Evolutionary conservation across 2,888 invertebrate genomes (phyloP).

Genomic region (Drosophila kanekoi): DNA sequence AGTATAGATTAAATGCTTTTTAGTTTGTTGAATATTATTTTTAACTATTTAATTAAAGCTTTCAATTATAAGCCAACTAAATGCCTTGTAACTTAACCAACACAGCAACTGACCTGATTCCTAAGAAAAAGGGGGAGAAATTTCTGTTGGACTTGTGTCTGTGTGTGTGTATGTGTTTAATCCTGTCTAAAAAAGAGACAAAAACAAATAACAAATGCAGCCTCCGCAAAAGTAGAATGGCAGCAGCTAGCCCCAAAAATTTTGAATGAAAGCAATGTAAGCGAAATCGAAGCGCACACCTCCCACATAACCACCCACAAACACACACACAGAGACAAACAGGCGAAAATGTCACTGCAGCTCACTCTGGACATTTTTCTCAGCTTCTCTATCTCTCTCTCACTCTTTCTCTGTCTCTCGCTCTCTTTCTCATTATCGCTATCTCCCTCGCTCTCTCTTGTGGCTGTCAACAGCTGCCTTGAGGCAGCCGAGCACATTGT

Average conservation of each 20-base stretch:
- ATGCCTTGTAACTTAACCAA: conserved; percentile 4
- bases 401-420: neutral
- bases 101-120: conserved; percentile 61
- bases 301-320: neutral
- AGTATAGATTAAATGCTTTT: neutral
- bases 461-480: conserved; percentile 55
- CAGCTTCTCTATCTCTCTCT: neutral
- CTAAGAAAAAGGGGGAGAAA: conserved; percentile 29
- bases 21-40: neutral
- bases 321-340: neutral
- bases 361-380: conserved; percentile 15
- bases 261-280: conserved; percentile 31
- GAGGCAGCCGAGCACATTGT: conserved; percentile 54
- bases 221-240: conserved; percentile 37
- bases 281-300: conserved; percentile 18
- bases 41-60: conserved; percentile 1
- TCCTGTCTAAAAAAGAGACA: conserved; percentile 43
- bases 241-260: conserved; percentile 16
- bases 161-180: conserved; percentile 17
- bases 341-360: conserved; percentile 28
- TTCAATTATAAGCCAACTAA: conserved; percentile 3
- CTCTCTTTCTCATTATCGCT: conserved; percentile 4
- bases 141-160: conserved; percentile 23
- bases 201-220: conserved; percentile 68
- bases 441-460: conserved; percentile 53